Percentiles rank a stretch among this genome's conserved stretches.
These are phyloP conservation scores for Folsomia manolachei DNA, from an alignment of 2,888 invertebrate species.

Conservation along the genomic window DNA sequence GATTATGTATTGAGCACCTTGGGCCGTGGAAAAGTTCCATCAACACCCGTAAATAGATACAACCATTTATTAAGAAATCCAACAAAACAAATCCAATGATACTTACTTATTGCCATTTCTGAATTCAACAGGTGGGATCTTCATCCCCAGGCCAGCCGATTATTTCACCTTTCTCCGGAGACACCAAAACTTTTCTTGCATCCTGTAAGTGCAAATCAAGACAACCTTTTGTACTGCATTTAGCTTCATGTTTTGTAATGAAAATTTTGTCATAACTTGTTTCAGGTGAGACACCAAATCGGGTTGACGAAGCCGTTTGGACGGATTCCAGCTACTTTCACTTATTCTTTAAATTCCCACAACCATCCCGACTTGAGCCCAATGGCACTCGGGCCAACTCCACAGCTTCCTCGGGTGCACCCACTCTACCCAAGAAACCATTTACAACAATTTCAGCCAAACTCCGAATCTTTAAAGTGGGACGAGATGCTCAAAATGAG, in stretches of 20 bases:
- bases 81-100: no score
- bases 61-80: not conserved
- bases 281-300: constrained; percentile 60
- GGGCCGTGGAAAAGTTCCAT: not conserved
- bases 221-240: no score
- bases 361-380: no score
- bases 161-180: not conserved
- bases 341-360: constrained; percentile 58
- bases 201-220: constrained; percentile 1
- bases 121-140: no score
- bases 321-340: constrained; percentile 60
- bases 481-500: constrained; percentile 17
- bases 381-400: constrained; percentile 43
- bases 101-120: no score
- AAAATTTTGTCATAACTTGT: not conserved
- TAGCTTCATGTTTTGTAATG: no score
- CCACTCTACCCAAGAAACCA: not conserved
- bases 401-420: not conserved
- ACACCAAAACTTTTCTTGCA: not conserved
- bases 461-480: constrained; percentile 58
- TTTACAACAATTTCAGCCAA: constrained; percentile 59
- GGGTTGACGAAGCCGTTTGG: constrained; percentile 61
- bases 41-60: not conserved
- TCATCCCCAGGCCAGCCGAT: no score
- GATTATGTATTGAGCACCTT: not conserved